Conservation (phyloP, 1,140 invertebrate species). For the Bicyclus anynana region DNA sequence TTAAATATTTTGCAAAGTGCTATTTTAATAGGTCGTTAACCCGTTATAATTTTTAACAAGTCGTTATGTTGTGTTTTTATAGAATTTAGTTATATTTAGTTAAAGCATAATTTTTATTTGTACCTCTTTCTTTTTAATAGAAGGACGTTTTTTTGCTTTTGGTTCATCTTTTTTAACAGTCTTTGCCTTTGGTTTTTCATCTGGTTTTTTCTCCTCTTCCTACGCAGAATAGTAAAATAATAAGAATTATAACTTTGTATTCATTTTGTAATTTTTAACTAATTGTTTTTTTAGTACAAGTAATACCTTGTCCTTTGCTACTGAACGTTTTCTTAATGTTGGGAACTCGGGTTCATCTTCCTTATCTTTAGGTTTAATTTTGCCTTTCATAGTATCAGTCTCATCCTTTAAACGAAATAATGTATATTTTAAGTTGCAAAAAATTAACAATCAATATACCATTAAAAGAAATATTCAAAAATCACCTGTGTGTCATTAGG, state of each 20-base stretch:
- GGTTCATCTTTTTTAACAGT: conserved; percentile 55
- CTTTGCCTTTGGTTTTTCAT: conserved; percentile 67
- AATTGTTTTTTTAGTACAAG: not conserved
- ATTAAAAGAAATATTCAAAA: too few species aligned
- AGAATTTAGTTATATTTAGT: too few species aligned
- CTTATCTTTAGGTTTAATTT: conserved; percentile 67
- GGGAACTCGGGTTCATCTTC: conserved; percentile 63
- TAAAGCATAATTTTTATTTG: too few species aligned
- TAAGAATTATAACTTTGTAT: not conserved
- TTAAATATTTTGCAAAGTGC: not conserved
- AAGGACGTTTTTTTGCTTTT: conserved; percentile 64
- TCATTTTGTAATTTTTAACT: not conserved
- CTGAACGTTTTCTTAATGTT: conserved; percentile 55
- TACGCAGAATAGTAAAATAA: conserved; percentile 32
- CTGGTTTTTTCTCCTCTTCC: conserved; percentile 66
- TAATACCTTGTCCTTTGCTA: conserved; percentile 67
- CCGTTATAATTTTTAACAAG: not conserved
- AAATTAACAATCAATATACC: too few species aligned
- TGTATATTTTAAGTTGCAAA: too few species aligned
- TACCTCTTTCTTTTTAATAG: conserved; percentile 70
- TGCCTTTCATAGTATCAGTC: conserved; percentile 62
- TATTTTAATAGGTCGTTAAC: not conserved
- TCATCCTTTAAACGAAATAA: conserved; percentile 55
- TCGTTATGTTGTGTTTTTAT: too few species aligned
- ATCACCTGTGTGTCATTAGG: conserved; percentile 61